Conservation (phyloP, 2,888 invertebrate species). For the Chymomyza procnemis region DNA sequence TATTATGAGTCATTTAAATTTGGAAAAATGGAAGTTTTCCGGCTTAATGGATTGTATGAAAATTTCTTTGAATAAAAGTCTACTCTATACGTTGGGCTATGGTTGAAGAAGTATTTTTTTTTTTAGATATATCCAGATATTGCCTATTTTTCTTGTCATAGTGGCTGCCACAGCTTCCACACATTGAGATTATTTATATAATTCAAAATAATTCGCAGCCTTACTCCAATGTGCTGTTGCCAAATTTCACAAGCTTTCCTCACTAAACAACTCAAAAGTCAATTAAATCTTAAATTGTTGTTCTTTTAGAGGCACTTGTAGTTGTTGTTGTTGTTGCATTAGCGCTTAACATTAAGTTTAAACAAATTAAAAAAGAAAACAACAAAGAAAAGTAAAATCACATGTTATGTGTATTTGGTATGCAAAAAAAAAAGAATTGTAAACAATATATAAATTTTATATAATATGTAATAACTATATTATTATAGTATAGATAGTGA, state of each 20-base stretch:
- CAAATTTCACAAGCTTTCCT: slow-evolving; percentile 48
- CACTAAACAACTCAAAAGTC: neutral
- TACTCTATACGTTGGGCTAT: too few relatives aligned
- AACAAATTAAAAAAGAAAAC: neutral
- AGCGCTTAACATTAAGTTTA: neutral
- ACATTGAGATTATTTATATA: too few relatives aligned
- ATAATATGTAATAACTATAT: slow-evolving; percentile 35
- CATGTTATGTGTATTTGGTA: slow-evolving; percentile 69
- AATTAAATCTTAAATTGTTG: neutral
- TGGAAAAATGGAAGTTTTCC: too few relatives aligned
- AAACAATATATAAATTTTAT: too few relatives aligned
- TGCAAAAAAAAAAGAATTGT: slow-evolving; percentile 59
- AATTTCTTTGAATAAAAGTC: too few relatives aligned
- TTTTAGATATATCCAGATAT: too few relatives aligned
- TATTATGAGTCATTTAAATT: too few relatives aligned
- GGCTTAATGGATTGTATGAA: too few relatives aligned
- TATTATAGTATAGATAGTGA: slow-evolving; percentile 30
- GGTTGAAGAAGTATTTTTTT: too few relatives aligned
- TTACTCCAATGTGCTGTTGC: neutral
- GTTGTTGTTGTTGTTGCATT: neutral
- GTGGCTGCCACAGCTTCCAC: neutral
- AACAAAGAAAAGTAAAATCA: slow-evolving; percentile 49
- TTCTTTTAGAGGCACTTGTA: slow-evolving; percentile 6
- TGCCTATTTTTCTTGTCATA: too few relatives aligned
- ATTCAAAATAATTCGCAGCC: neutral